These are phyloP conservation scores for Phrynocephalus versicolor DNA, from an alignment of 2,113 vertebrate genomes.

Conservation along the genomic window DNA sequence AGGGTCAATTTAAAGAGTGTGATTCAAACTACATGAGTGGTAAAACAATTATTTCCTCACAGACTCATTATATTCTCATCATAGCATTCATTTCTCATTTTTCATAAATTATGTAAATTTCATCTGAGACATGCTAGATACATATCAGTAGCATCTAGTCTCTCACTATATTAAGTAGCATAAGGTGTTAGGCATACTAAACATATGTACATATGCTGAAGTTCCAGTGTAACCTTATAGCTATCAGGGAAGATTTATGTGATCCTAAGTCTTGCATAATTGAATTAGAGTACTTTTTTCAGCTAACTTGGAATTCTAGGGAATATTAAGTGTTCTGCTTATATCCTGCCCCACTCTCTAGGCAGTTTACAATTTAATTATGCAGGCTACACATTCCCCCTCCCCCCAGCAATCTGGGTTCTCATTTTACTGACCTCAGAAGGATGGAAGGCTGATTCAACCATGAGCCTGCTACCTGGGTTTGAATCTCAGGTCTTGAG, in stretches of 20 bases:
- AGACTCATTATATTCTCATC: conserved; percentile 39
- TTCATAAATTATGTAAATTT: conserved; percentile 50
- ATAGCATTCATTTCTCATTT: conserved; percentile 45
- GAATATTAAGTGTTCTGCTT: too few species aligned
- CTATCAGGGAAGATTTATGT: neutral
- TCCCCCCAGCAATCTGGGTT: too few species aligned
- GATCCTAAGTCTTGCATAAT: neutral
- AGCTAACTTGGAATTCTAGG: conserved; percentile 6
- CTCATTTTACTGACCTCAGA: too few species aligned
- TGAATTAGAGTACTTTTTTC: conserved; percentile 1
- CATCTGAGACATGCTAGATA: neutral
- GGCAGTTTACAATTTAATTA: too few species aligned
- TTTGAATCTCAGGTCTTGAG: too few species aligned
- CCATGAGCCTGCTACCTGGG: too few species aligned
- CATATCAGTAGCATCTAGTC: neutral
- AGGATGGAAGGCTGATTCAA: too few species aligned
- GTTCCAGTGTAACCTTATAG: conserved; percentile 6
- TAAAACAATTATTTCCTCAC: conserved; percentile 52
- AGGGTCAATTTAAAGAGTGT: conserved; percentile 43
- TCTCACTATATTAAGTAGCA: conserved; percentile 13
- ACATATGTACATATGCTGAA: neutral
- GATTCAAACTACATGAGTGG: conserved; percentile 36
- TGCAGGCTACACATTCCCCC: too few species aligned
- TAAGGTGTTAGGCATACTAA: neutral
- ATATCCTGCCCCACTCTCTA: too few species aligned